A percentile compares a stretch with the other conserved stretches of the same genome.
Conservation (phyloP, 2,888 invertebrate species). For the Flabesymbios commensalis region DNA sequence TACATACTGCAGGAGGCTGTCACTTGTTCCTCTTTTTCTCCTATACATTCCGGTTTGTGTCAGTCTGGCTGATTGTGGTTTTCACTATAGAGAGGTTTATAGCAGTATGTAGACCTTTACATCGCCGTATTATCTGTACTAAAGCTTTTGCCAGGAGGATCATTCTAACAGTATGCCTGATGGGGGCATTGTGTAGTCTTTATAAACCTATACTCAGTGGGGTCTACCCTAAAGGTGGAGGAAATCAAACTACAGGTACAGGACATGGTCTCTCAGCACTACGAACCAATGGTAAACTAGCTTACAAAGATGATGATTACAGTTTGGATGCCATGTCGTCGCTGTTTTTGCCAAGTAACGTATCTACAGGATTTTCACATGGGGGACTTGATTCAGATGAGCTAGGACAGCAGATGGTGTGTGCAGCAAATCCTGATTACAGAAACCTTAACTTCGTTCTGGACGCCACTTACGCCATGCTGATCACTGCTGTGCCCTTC, state of each 20-base stretch:
- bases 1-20: conserved; percentile 67
- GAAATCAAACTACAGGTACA: too few relatives aligned
- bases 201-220: conserved; percentile 49
- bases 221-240: conserved; percentile 7
- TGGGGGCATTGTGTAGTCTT: conserved; percentile 39
- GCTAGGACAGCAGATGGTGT: background rate
- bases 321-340: background rate
- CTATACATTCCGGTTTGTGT: conserved; percentile 52
- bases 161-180: conserved; percentile 38
- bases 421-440: conserved; percentile 29
- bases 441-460: conserved; percentile 42
- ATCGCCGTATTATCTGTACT: conserved; percentile 45
- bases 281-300: conserved; percentile 15
- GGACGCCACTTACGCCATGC: conserved; percentile 49
- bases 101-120: conserved; percentile 53
- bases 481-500: conserved; percentile 27
- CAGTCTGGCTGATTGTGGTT: conserved; percentile 53
- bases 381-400: background rate
- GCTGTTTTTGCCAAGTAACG: background rate
- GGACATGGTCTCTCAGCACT: too few relatives aligned
- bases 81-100: conserved; percentile 55
- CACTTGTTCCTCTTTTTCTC: conserved; percentile 75
- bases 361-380: background rate
- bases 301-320: conserved; percentile 26
- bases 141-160: conserved; percentile 42